Conservation (phyloP, 2,888 invertebrate species). For the Aleiodes alternator region DNA sequence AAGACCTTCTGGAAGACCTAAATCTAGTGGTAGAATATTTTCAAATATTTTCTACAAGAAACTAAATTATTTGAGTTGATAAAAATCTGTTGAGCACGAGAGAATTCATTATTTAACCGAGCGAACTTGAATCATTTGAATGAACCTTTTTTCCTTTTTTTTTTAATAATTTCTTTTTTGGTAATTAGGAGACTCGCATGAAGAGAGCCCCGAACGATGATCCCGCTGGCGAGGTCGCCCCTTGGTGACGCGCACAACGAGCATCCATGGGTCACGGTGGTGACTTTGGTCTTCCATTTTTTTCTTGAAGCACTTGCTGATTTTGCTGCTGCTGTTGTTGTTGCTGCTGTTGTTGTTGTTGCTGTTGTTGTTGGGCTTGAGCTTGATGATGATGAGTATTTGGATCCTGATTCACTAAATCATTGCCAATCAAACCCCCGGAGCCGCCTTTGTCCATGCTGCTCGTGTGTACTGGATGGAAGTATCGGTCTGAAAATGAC, state of each 20-base stretch:
- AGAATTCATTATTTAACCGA: background rate
- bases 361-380: constrained; percentile 65
- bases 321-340: constrained; percentile 68
- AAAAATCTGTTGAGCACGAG: background rate
- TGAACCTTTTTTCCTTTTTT: background rate
- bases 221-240: constrained; percentile 43
- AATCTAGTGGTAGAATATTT: constrained; percentile 42
- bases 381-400: constrained; percentile 71
- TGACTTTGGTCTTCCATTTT: constrained; percentile 72
- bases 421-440: constrained; percentile 68
- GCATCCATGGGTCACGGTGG: constrained; percentile 73
- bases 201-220: constrained; percentile 47
- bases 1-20: constrained; percentile 38
- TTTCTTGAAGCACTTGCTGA: constrained; percentile 71
- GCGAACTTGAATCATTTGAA: background rate
- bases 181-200: constrained; percentile 52
- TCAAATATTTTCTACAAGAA: constrained; percentile 6
- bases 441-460: constrained; percentile 75
- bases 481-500: constrained; percentile 77
- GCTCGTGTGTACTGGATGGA: constrained; percentile 78
- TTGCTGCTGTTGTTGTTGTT: constrained; percentile 64
- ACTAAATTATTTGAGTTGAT: background rate
- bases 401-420: constrained; percentile 68
- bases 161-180: constrained; percentile 35
- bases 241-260: constrained; percentile 48